Evolutionary conservation across 2,888 invertebrate genomes (phyloP).

Genomic region (Folsomia candida): DNA sequence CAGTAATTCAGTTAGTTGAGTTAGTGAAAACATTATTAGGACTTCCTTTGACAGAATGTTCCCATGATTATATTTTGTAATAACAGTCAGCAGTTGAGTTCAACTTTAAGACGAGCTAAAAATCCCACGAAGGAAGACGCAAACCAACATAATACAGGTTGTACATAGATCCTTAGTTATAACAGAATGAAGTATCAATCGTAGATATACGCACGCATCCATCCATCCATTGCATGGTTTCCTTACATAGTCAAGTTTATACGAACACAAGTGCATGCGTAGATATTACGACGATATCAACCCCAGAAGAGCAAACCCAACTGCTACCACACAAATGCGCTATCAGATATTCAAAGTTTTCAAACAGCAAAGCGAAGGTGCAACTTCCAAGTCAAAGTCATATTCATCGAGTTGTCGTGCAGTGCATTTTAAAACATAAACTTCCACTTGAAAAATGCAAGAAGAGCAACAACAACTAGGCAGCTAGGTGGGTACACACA

Average conservation of each 20-base stretch:
- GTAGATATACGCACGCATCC: not conserved
- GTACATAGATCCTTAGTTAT: no score
- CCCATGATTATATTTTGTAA: not conserved
- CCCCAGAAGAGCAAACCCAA: no score
- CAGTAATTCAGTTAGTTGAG: not conserved
- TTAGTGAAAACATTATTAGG: not conserved
- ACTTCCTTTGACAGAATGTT: constrained; percentile 2
- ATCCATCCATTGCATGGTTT: not conserved
- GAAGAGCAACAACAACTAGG: not conserved
- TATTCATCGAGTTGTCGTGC: not conserved
- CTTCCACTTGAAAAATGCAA: not conserved
- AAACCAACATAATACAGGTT: no score
- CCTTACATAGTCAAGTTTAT: no score
- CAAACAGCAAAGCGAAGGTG: not conserved
- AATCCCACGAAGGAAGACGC: not conserved
- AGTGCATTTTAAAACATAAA: constrained; percentile 1
- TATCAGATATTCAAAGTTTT: no score
- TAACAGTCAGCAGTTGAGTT: not conserved
- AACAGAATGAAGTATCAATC: no score
- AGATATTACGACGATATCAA: no score
- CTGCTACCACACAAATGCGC: no score
- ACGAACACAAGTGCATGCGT: no score
- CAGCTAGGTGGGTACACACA: not conserved
- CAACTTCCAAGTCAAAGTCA: not conserved
- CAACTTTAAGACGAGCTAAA: not conserved